Evolutionary conservation across 2,888 invertebrate species (phyloP).

Genomic region (Omphaloscelis lunosa): DNA sequence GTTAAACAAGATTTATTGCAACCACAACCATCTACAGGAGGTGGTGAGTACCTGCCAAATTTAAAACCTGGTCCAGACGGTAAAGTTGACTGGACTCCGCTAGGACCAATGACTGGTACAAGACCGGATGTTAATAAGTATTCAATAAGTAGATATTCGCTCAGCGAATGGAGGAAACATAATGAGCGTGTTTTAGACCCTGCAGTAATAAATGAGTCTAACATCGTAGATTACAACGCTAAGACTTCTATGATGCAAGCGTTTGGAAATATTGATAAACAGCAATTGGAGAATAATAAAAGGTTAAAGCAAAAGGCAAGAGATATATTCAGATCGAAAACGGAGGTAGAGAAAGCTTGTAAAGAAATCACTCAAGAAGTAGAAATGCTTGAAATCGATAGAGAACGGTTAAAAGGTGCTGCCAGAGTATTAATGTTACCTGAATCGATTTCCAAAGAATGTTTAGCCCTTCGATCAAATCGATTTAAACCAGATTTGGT

Average conservation of each 20-base stretch:
- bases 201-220: slow-evolving; percentile 88
- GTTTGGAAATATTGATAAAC: slow-evolving; percentile 92
- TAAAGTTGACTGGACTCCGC: slow-evolving; percentile 93
- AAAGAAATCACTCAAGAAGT: slow-evolving; percentile 93
- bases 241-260: slow-evolving; percentile 92
- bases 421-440: slow-evolving; percentile 92
- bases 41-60: slow-evolving; percentile 74
- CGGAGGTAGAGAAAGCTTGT: slow-evolving; percentile 93
- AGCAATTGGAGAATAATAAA: slow-evolving; percentile 92
- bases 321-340: slow-evolving; percentile 94
- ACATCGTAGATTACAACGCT: slow-evolving; percentile 91
- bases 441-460: slow-evolving; percentile 94
- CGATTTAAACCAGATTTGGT: slow-evolving; percentile 94
- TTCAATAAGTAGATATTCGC: slow-evolving; percentile 93
- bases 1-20: slow-evolving; percentile 36
- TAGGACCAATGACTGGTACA: slow-evolving; percentile 93
- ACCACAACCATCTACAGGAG: slow-evolving; percentile 64
- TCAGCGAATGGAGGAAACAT: slow-evolving; percentile 93
- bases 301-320: slow-evolving; percentile 92
- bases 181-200: slow-evolving; percentile 90
- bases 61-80: slow-evolving; percentile 93
- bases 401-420: slow-evolving; percentile 93
- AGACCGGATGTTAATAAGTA: slow-evolving; percentile 94
- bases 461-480: slow-evolving; percentile 93
- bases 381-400: slow-evolving; percentile 92